Percentiles rank a stretch among this genome's conserved stretches.
Conservation (phyloP, 2,113 vertebrate species). For the Stegastes partitus region DNA sequence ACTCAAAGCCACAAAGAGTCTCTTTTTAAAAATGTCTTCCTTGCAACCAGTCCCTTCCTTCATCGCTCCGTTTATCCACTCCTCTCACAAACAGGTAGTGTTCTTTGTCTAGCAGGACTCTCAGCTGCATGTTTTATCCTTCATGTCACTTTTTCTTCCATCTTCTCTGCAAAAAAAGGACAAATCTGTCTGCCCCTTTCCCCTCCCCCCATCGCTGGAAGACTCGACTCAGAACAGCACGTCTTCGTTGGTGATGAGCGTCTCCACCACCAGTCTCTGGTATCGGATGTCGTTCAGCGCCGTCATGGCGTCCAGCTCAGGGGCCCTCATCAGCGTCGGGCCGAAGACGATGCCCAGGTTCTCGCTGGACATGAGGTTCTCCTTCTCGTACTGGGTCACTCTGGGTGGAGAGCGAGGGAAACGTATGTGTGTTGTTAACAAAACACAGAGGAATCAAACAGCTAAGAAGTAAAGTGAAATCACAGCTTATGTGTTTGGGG, state of each 20-base stretch:
- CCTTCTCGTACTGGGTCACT: slow-evolving; percentile 91
- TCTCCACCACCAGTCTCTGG: slow-evolving; percentile 96
- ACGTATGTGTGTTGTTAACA: no score
- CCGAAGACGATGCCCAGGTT: slow-evolving; percentile 92
- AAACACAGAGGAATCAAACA: background rate
- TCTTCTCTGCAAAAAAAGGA: background rate
- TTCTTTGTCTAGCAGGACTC: slow-evolving; percentile 1
- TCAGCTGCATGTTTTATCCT: slow-evolving; percentile 16
- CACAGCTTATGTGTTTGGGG: no score
- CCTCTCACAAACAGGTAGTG: slow-evolving; percentile 14
- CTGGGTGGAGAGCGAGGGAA: slow-evolving; percentile 70
- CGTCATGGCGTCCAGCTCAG: slow-evolving; percentile 93
- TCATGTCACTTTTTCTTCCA: slow-evolving; percentile 29
- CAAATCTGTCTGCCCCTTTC: background rate
- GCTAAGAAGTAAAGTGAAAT: no score
- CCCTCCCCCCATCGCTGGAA: slow-evolving; percentile 16
- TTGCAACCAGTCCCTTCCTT: slow-evolving; percentile 31
- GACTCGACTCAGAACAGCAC: slow-evolving; percentile 89
- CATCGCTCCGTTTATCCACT: slow-evolving; percentile 16
- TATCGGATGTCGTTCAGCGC: slow-evolving; percentile 95
- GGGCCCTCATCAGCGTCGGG: slow-evolving; percentile 92
- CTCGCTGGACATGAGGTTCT: slow-evolving; percentile 95
- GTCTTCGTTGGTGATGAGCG: slow-evolving; percentile 95
- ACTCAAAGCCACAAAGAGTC: background rate
- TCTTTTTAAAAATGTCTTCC: slow-evolving; percentile 1